Percentiles rank a stretch among this genome's conserved stretches.
phyloP scores from a whole-genome alignment of 1,140 invertebrate species.

The Varroa destructor region DNA sequence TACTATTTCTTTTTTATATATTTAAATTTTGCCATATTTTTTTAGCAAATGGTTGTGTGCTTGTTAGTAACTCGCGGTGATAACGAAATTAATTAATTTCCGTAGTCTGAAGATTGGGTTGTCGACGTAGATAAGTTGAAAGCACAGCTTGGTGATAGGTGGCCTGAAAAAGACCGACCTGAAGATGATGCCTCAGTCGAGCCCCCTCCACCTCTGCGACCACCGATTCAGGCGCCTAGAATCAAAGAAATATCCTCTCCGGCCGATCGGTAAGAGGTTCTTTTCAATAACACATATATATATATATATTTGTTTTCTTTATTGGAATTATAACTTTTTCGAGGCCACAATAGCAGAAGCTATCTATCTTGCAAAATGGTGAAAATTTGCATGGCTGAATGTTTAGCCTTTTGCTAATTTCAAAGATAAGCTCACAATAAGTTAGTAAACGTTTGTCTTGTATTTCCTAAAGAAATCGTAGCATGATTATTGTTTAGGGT shows the following conservation, averaged over 20 bases:
- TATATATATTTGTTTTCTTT: background rate
- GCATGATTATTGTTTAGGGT: too few relatives aligned
- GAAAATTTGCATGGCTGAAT: too few relatives aligned
- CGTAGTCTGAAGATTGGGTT: slow-evolving; percentile 62
- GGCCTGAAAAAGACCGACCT: slow-evolving; percentile 13
- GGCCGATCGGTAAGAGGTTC: background rate
- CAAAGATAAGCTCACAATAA: too few relatives aligned
- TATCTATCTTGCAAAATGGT: too few relatives aligned
- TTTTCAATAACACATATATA: too few relatives aligned
- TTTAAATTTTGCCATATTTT: background rate
- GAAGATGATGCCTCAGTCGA: background rate
- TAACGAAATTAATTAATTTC: background rate
- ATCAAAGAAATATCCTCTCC: background rate
- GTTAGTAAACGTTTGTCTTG: too few relatives aligned
- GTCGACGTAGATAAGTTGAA: slow-evolving; percentile 54
- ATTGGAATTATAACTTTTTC: background rate
- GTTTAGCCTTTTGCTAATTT: too few relatives aligned
- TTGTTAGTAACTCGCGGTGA: background rate
- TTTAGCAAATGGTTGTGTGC: background rate
- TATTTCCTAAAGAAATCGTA: too few relatives aligned
- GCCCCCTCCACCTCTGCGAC: background rate
- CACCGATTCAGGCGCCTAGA: slow-evolving; percentile 9
- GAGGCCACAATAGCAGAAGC: too few relatives aligned
- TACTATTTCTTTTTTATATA: too few relatives aligned
- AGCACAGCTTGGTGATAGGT: slow-evolving; percentile 8